A percentile compares a stretch with the other conserved stretches of the same genome.
These are phyloP conservation scores for Ganaspis sp. DNA, from an alignment of 1,140 invertebrate species.

Conservation along the genomic window DNA sequence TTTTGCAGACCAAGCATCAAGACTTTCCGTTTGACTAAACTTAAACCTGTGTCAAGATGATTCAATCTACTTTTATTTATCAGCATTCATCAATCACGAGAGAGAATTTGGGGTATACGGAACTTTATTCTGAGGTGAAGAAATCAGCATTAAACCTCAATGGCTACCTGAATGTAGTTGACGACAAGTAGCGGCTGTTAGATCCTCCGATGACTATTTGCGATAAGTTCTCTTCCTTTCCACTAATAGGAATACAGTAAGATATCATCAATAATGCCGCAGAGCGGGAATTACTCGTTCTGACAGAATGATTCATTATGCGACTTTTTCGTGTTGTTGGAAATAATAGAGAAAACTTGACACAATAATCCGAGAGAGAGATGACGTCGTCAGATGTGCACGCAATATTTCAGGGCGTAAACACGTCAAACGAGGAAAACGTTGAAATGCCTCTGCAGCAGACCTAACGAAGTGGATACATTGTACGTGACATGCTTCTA, in stretches of 20 bases:
- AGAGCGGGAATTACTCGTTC: constrained; percentile 27
- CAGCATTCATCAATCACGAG: background rate
- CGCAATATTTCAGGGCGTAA: constrained; percentile 37
- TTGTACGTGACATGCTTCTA: background rate
- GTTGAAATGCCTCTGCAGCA: constrained; percentile 31
- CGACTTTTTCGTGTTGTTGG: constrained; percentile 22
- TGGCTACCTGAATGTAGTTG: background rate
- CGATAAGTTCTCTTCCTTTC: constrained; percentile 30
- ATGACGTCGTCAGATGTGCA: constrained; percentile 42
- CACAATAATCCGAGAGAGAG: constrained; percentile 33
- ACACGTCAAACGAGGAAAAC: background rate
- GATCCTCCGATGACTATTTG: background rate
- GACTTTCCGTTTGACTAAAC: background rate
- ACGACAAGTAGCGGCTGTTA: background rate
- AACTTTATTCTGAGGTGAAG: constrained; percentile 10
- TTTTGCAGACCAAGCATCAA: background rate
- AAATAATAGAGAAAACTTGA: constrained; percentile 33
- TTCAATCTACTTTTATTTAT: constrained; percentile 5
- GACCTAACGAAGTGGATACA: constrained; percentile 25
- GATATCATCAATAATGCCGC: constrained; percentile 20
- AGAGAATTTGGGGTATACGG: background rate
- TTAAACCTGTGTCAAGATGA: background rate
- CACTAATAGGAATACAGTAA: constrained; percentile 29
- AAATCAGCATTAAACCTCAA: background rate
- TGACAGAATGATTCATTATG: constrained; percentile 42